phyloP scores from a whole-genome alignment of 1,140 invertebrate genomes.

The Bombus pyrosoma region DNA sequence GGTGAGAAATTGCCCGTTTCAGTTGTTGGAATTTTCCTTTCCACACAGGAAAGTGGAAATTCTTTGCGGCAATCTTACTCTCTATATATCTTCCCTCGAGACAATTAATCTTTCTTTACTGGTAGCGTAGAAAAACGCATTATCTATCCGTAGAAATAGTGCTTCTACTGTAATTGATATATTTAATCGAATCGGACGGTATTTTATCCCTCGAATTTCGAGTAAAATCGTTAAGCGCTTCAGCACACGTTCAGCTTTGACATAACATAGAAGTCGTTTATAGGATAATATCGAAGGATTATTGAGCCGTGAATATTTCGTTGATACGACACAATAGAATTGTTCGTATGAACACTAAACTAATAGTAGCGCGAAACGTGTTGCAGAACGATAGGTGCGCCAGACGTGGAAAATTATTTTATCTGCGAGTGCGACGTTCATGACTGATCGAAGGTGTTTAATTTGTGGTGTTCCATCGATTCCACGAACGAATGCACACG shows the following conservation, averaged over 20 bases:
- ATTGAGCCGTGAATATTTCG: not conserved
- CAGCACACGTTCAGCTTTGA: not conserved
- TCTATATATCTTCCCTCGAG: conserved; percentile 31
- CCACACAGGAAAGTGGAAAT: conserved; percentile 50
- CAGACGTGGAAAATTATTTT: conserved; percentile 38
- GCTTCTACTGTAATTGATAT: not conserved
- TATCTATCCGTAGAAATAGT: not conserved
- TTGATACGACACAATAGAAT: no score
- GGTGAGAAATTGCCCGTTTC: conserved; percentile 56
- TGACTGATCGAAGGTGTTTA: conserved; percentile 52
- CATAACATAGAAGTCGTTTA: not conserved
- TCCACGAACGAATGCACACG: not conserved
- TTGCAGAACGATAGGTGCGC: not conserved
- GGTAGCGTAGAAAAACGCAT: not conserved
- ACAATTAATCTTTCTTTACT: conserved; percentile 15
- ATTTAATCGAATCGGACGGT: not conserved
- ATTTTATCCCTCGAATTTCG: not conserved
- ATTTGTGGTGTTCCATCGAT: conserved; percentile 43
- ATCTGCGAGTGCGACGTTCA: conserved; percentile 11
- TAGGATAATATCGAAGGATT: not conserved
- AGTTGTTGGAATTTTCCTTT: conserved; percentile 52
- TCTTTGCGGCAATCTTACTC: conserved; percentile 38
- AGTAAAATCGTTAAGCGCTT: not conserved
- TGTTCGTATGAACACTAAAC: conserved; percentile 28
- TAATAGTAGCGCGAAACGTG: not conserved